Evolutionary conservation across 2,113 vertebrate species (phyloP).

Genomic region (Serinus canaria): DNA sequence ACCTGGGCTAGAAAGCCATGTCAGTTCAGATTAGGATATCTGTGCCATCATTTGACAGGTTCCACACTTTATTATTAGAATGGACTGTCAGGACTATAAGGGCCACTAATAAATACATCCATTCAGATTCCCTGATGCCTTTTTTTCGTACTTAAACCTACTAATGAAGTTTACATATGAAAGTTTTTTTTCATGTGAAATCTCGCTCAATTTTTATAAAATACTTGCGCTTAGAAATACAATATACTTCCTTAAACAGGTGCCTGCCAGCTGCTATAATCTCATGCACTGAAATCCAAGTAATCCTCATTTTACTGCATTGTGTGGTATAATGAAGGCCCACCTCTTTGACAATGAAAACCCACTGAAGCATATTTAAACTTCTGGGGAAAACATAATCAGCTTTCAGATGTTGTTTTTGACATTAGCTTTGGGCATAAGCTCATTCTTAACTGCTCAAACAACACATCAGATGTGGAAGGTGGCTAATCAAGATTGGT

Average conservation of each 20-base stretch:
- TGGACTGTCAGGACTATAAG: constrained; percentile 40
- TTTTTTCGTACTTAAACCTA: constrained; percentile 60
- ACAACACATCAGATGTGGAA: neutral
- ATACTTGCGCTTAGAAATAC: constrained; percentile 9
- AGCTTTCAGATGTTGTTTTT: constrained; percentile 24
- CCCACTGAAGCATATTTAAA: constrained; percentile 37
- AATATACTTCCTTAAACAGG: constrained; percentile 35
- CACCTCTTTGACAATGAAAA: constrained; percentile 43
- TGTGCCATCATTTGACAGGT: constrained; percentile 74
- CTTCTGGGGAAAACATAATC: neutral
- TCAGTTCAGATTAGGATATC: constrained; percentile 79
- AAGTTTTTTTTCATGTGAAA: neutral
- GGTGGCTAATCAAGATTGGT: neutral
- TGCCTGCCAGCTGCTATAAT: constrained; percentile 46
- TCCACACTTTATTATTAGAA: constrained; percentile 79
- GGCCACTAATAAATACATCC: constrained; percentile 72
- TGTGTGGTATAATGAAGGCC: constrained; percentile 23
- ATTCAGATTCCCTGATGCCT: constrained; percentile 25
- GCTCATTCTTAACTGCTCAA: neutral
- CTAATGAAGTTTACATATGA: neutral
- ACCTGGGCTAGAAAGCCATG: constrained; percentile 68
- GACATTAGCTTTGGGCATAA: neutral
- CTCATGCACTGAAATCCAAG: constrained; percentile 46
- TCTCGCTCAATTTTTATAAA: neutral
- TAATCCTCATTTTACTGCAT: constrained; percentile 50